Evolutionary conservation across 2,113 vertebrate genomes (phyloP), one percentile per base, ranked within the genome.

Genomic region (Calyptommatus sinebrachiatus): DNA sequence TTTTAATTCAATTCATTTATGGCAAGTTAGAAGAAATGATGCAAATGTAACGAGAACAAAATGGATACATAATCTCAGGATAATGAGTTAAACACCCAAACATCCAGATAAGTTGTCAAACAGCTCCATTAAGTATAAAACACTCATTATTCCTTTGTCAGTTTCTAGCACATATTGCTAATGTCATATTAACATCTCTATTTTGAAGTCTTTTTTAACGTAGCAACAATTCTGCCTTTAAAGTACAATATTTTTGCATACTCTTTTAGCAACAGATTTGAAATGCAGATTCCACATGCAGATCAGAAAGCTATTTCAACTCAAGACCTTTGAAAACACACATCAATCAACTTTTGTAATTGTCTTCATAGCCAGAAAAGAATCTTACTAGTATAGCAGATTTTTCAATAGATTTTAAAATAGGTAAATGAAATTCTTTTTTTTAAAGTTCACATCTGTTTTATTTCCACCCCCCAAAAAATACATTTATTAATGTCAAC

Each of bases 271-370:
- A 5, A 70, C 0, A 91, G 89, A 91, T 84, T 76, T 89, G 86
- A 93, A 91, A 92, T 86, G 87, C 88, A 91, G 89, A 91, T 89
- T 70, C 83, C 80, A 83, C 86, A 92, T 85, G 72, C 8, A 87
- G 41, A 91, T 89, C 89, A 85, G 89, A 76, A 82, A 18, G 81
- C 89, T 78, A 84, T 86, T 91, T 86, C 88, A 90, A 84, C 88
- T 89, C 85, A 71, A 18, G 81, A 91, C 88, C 90, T 92, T 90
- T 91, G 91, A 91, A 92, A 89, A 77, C 78, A 77, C 86, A 86
- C 84, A 92, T 91, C 90, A 91, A 90, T 89, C 90, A 88, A 84
- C 88, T 92, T 91, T 91, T 91, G 89, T 91, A 87, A 83, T 31
- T 20, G 18, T 71, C 86, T 89, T 87, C 79, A 82, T n/a, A 71